Evolutionary conservation across 2,888 invertebrate genomes (phyloP).

Genomic region (Synanthedon vespiformis): DNA sequence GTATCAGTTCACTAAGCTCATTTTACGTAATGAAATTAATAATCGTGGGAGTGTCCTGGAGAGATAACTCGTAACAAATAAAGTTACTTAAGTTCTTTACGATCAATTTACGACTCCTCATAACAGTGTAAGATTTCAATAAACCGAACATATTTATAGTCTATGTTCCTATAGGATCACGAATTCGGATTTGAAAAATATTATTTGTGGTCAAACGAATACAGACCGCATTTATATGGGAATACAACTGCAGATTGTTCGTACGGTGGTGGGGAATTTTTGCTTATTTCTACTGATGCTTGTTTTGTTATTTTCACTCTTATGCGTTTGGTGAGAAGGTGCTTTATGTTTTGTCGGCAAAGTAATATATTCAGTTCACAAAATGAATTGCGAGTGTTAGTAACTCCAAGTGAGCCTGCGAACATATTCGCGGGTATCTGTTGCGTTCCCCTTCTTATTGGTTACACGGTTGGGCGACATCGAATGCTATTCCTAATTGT

Average conservation of each 20-base stretch:
- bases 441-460: slow-evolving; percentile 60
- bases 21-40: background rate
- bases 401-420: slow-evolving; percentile 67
- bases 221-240: slow-evolving; percentile 22
- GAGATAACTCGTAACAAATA: slow-evolving; percentile 29
- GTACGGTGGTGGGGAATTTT: slow-evolving; percentile 25
- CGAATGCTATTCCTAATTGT: slow-evolving; percentile 40
- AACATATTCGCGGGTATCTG: slow-evolving; percentile 68
- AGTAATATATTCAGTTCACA: slow-evolving; percentile 68
- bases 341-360: slow-evolving; percentile 35
- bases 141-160: slow-evolving; percentile 58
- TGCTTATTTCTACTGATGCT: slow-evolving; percentile 46
- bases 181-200: slow-evolving; percentile 57
- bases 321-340: slow-evolving; percentile 35
- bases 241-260: slow-evolving; percentile 34
- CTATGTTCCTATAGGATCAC: slow-evolving; percentile 51
- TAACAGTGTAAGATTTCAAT: slow-evolving; percentile 61
- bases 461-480: slow-evolving; percentile 40
- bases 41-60: slow-evolving; percentile 3
- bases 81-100: slow-evolving; percentile 34
- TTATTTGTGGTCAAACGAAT: slow-evolving; percentile 14
- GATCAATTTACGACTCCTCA: slow-evolving; percentile 53
- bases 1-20: too few species aligned
- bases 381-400: slow-evolving; percentile 71
- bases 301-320: slow-evolving; percentile 35